A percentile compares a stretch with the other conserved stretches of the same genome.
phyloP scores from a whole-genome alignment of 2,797 vertebrate species.

The Poeciliopsis infans region DNA sequence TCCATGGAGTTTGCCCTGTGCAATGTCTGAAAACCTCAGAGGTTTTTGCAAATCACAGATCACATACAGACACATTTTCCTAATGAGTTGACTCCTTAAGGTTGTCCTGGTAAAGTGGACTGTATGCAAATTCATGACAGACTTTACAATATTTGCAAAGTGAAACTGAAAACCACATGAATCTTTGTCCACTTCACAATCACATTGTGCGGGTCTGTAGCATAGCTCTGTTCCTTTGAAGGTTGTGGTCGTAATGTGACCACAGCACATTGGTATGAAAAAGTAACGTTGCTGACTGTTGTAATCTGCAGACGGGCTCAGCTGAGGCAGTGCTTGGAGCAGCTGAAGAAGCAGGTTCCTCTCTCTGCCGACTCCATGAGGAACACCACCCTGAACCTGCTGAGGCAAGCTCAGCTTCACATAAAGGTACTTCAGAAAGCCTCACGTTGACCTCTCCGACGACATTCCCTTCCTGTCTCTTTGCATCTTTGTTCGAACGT shows the following conservation, averaged over 20 bases:
- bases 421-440: slow-evolving; percentile 81
- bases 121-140: background rate
- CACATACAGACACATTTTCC: background rate
- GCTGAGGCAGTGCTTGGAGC: slow-evolving; percentile 88
- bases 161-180: too few relatives aligned
- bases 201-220: too few relatives aligned
- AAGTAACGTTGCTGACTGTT: background rate
- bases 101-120: background rate
- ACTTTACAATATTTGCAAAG: too few relatives aligned
- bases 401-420: slow-evolving; percentile 89
- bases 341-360: slow-evolving; percentile 93
- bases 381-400: slow-evolving; percentile 91
- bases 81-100: background rate
- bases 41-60: background rate
- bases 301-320: slow-evolving; percentile 88
- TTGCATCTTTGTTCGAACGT: background rate
- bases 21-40: background rate
- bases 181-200: too few relatives aligned
- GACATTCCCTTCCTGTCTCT: too few relatives aligned
- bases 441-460: background rate
- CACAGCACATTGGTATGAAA: background rate
- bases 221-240: background rate
- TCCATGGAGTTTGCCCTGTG: background rate
- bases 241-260: background rate
- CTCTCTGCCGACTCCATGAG: slow-evolving; percentile 83